Evolutionary conservation across 2,888 invertebrate species (phyloP).

Genomic region (Drosophila nr. perissopoda): DNA sequence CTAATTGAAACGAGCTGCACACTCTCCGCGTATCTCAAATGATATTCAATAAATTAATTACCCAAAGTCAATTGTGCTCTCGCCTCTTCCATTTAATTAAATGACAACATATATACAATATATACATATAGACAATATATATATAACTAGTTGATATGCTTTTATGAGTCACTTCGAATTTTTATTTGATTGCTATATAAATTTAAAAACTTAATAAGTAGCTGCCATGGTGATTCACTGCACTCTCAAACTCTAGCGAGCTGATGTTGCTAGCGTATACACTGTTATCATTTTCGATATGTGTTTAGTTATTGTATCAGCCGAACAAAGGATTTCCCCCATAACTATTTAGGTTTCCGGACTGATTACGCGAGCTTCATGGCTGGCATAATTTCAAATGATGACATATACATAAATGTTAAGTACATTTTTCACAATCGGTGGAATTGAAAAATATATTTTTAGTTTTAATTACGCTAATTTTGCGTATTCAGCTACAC

Average conservation of each 20-base stretch:
- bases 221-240: conserved; percentile 31
- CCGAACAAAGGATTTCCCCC: conserved; percentile 1
- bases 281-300: conserved; percentile 31
- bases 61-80: conserved; percentile 15
- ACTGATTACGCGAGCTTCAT: conserved; percentile 16
- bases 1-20: conserved; percentile 18
- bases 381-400: conserved; percentile 31
- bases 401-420: conserved; percentile 10
- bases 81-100: conserved; percentile 28
- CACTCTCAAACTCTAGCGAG: background rate
- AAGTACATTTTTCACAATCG: conserved; percentile 1
- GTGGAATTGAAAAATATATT: conserved; percentile 9
- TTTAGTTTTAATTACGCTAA: conserved; percentile 30
- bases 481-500: conserved; percentile 19
- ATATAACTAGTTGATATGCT: background rate
- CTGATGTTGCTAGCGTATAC: background rate
- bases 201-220: conserved; percentile 5
- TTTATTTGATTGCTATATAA: conserved; percentile 7
- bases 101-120: conserved; percentile 12
- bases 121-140: too few species aligned
- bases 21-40: background rate
- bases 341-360: background rate
- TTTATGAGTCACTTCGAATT: conserved; percentile 28
- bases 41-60: conserved; percentile 22
- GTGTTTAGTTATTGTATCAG: background rate